These are phyloP conservation scores for Otus sunia DNA, from an alignment of 2,113 vertebrate species.

Conservation along the genomic window DNA sequence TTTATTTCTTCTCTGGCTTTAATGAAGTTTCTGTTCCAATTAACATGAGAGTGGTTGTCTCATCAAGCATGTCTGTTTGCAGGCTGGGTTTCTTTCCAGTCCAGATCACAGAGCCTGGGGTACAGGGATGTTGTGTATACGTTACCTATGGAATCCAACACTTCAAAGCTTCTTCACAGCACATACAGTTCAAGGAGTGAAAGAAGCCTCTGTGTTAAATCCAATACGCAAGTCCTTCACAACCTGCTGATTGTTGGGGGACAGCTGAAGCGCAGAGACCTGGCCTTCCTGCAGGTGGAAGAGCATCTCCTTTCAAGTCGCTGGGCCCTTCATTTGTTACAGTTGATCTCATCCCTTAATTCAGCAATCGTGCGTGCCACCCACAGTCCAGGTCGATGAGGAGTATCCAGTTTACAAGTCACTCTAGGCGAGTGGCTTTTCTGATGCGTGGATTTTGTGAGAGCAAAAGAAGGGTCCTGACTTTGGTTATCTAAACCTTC, in stretches of 20 bases:
- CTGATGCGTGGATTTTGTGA: background rate
- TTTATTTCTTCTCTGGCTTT: background rate
- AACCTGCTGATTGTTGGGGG: constrained; percentile 36
- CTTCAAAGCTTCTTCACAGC: constrained; percentile 16
- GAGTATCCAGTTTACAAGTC: background rate
- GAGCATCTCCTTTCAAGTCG: constrained; percentile 53
- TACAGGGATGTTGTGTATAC: background rate
- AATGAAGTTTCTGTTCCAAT: background rate
- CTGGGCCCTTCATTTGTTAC: background rate
- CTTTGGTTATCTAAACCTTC: background rate
- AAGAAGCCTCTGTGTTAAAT: background rate
- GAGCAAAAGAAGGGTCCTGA: background rate
- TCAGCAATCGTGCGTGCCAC: background rate
- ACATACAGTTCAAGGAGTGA: background rate
- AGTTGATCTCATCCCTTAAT: background rate
- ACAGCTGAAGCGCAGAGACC: constrained; percentile 48
- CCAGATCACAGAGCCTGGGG: background rate
- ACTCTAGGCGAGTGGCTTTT: background rate
- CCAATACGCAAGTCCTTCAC: background rate
- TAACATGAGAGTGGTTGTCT: background rate
- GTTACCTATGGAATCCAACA: background rate
- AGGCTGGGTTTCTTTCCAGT: background rate
- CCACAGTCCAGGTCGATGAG: background rate
- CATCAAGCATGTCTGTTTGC: background rate
- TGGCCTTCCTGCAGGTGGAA: background rate